phyloP scores from a whole-genome alignment of 2,888 invertebrate genomes.

The Chrysolina haemoptera region DNA sequence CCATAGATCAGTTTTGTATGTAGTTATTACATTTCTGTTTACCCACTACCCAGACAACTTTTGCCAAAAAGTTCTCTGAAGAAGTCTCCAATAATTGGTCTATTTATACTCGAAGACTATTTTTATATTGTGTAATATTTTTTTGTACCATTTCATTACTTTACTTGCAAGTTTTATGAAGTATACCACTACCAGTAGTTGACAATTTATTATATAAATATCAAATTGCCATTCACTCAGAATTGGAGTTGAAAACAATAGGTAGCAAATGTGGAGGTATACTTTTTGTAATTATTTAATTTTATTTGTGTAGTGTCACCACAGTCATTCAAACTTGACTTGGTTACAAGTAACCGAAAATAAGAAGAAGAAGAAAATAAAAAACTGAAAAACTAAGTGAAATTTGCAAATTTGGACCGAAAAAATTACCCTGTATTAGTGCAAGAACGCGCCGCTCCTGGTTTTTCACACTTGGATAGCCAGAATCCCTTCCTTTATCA shows the following conservation, averaged over 20 bases:
- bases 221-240: not conserved
- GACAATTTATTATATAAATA: not conserved
- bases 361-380: no score
- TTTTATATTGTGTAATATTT: not conserved
- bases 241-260: not conserved
- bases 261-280: not conserved
- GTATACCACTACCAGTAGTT: not conserved
- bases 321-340: not conserved
- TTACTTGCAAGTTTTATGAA: not conserved
- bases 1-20: not conserved
- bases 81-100: not conserved
- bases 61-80: not conserved
- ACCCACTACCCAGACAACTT: not conserved
- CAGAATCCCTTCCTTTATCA: no score
- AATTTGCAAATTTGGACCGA: no score
- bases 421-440: no score
- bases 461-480: no score
- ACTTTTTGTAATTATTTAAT: not conserved
- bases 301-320: slow-evolving; percentile 3
- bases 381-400: no score
- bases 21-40: not conserved
- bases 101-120: not conserved
- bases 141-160: not conserved
- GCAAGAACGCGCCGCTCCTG: no score
- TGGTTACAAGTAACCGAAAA: no score